Conservation (phyloP, 2,797 vertebrate species). For the Hydrolagus colliei region DNA sequence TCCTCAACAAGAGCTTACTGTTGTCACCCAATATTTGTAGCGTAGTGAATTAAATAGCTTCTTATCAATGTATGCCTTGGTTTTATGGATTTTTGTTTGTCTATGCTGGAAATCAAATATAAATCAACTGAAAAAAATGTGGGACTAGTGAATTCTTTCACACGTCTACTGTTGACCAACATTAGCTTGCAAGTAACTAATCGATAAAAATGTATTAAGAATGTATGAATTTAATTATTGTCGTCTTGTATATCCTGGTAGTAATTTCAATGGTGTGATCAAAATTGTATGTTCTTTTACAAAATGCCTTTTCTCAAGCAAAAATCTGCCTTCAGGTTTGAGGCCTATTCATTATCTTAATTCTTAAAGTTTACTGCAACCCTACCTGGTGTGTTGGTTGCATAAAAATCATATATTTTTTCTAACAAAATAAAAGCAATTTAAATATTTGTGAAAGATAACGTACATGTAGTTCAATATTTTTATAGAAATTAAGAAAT, state of each 20-base stretch:
- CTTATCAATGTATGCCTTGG: neutral
- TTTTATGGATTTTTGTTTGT: neutral
- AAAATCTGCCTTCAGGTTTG: conserved; percentile 7
- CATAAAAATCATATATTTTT: conserved; percentile 18
- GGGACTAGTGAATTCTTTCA: neutral
- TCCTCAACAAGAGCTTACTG: too few relatives aligned
- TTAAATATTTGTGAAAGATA: neutral
- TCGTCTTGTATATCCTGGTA: neutral
- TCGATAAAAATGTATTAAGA: neutral
- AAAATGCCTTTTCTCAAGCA: conserved; percentile 9
- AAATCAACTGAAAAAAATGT: conserved; percentile 1
- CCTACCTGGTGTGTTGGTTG: neutral
- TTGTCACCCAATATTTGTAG: neutral
- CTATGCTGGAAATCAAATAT: neutral
- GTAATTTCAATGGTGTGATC: neutral
- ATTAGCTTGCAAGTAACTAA: neutral
- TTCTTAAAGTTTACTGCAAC: neutral
- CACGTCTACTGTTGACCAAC: neutral
- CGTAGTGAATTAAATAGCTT: neutral
- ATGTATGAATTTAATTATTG: neutral
- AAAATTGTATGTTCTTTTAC: neutral
- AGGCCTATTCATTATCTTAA: neutral
- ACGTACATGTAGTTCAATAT: neutral
- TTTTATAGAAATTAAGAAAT: conserved; percentile 8
- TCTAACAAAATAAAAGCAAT: neutral